A percentile compares a stretch with the other conserved stretches of the same genome.
phyloP scores from a whole-genome alignment of 1,140 invertebrate species.

The Conus ventricosus region DNA sequence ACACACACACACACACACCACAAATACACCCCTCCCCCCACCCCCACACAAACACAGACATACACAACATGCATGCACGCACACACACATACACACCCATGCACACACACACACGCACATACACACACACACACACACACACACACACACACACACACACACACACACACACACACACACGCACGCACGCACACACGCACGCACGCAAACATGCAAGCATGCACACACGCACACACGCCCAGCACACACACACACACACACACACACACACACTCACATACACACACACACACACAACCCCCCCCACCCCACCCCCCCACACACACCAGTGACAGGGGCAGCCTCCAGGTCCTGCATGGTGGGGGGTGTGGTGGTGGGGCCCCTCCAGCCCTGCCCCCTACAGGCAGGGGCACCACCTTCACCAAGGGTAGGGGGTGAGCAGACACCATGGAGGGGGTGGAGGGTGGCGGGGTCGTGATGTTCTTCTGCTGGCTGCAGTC shows the following conservation, averaged over 20 bases:
- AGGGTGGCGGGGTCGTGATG: conserved; percentile 61
- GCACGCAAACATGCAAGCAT: no score
- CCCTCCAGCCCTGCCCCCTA: not conserved
- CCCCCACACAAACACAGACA: not conserved
- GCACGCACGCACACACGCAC: not conserved
- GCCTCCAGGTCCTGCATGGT: conserved; percentile 28
- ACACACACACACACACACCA: not conserved
- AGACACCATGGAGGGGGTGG: not conserved
- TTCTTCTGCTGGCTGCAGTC: conserved; percentile 86
- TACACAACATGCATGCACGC: not conserved
- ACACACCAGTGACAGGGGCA: conserved; percentile 33
- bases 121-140: conserved; percentile 9
- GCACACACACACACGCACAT: not conserved
- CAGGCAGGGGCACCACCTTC: conserved; percentile 18
- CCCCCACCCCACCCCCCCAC: not conserved
- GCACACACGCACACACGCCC: not conserved
- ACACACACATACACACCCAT: not conserved
- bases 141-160: conserved; percentile 12
- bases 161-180: not conserved
- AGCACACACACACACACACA: not conserved
- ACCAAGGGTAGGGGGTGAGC: conserved; percentile 17
- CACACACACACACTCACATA: conserved; percentile 20
- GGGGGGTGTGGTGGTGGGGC: not conserved
- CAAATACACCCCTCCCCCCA: not conserved
- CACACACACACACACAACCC: conserved; percentile 7